Evolutionary conservation across 2,888 invertebrate genomes (phyloP).

Genomic region (Nomada ferruginata): DNA sequence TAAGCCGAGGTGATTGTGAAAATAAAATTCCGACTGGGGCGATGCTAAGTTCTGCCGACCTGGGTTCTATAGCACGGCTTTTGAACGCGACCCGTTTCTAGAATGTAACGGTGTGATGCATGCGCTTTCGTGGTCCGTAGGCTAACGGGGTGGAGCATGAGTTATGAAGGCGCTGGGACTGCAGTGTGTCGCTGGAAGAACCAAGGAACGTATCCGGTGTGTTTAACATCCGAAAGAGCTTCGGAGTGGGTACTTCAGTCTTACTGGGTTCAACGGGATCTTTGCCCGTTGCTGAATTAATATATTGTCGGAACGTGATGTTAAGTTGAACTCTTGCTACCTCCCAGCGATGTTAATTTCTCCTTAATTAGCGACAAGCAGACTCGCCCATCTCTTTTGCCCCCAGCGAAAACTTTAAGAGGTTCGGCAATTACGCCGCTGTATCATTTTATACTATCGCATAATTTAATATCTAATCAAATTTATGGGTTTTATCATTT

Average conservation of each 20-base stretch:
- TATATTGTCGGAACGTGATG: constrained; percentile 54
- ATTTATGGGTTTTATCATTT: not conserved
- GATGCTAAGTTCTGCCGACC: constrained; percentile 64
- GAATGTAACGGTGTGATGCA: constrained; percentile 72
- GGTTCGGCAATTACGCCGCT: constrained; percentile 6
- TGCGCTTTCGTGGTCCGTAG: constrained; percentile 52
- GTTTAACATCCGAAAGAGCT: constrained; percentile 66
- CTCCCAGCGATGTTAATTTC: constrained; percentile 49
- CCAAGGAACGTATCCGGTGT: constrained; percentile 59
- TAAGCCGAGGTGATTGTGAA: constrained; percentile 62
- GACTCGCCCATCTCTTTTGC: not conserved
- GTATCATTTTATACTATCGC: constrained; percentile 7
- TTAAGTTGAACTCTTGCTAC: constrained; percentile 7
- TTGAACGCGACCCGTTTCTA: constrained; percentile 68
- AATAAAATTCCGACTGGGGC: constrained; percentile 74
- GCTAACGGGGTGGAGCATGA: constrained; percentile 51
- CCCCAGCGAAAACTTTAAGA: not conserved
- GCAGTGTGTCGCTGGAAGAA: constrained; percentile 54
- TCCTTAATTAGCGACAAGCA: constrained; percentile 49
- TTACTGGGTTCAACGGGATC: constrained; percentile 48
- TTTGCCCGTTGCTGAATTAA: constrained; percentile 60
- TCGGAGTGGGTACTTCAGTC: constrained; percentile 41
- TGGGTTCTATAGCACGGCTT: constrained; percentile 34
- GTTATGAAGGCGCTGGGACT: constrained; percentile 63
- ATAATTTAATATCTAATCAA: constrained; percentile 11